Conservation (phyloP, 1,140 invertebrate species). For the Conus betulinus region DNA sequence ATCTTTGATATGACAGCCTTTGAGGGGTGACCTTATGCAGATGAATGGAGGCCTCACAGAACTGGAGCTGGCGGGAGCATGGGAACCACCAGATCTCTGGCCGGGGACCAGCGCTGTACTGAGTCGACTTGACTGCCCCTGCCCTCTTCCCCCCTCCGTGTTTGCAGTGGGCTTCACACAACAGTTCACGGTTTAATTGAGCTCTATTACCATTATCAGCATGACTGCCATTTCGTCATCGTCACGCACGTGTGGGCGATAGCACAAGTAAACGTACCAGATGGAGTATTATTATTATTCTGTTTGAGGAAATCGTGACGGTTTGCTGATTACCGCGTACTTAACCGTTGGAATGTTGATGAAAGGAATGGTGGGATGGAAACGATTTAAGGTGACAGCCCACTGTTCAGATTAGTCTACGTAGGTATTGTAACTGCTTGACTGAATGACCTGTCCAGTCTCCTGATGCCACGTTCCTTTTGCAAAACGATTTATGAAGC, state of each 20-base stretch:
- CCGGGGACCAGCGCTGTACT: neutral
- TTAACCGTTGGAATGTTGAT: neutral
- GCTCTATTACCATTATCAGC: neutral
- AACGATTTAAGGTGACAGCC: too few species aligned
- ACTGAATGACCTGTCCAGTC: too few species aligned
- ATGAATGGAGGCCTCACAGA: neutral
- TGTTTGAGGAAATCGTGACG: neutral
- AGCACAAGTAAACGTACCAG: neutral
- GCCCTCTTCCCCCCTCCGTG: neutral
- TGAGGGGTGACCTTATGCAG: neutral
- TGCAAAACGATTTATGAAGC: too few species aligned
- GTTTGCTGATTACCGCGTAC: neutral
- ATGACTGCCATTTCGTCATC: slow-evolving; percentile 2
- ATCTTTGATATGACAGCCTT: slow-evolving; percentile 20
- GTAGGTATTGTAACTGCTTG: too few species aligned
- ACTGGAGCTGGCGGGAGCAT: neutral
- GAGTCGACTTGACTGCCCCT: too few species aligned
- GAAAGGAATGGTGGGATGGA: neutral
- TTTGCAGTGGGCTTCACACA: neutral
- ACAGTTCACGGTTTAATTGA: neutral
- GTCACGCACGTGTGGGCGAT: neutral
- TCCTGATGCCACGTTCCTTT: too few species aligned
- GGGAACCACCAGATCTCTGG: neutral
- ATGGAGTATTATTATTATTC: neutral
- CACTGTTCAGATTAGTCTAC: too few species aligned